Conservation (phyloP, 2,888 invertebrate genomes). For the Amphipyra tragopoginis region DNA sequence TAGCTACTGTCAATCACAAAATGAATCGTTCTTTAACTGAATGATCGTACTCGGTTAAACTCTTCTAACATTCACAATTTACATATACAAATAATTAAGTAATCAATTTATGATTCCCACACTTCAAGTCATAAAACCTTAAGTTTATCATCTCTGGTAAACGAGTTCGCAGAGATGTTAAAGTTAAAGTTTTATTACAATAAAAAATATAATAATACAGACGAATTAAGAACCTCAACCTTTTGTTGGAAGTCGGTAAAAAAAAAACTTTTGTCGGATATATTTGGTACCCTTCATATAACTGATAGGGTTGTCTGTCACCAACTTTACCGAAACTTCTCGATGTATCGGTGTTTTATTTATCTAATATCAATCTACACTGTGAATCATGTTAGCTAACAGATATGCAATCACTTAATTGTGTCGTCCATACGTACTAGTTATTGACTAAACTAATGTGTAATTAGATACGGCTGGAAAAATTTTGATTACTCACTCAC, state of each 20-base stretch:
- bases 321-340: slow-evolving; percentile 1
- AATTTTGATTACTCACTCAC: not conserved
- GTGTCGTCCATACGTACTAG: slow-evolving; percentile 20
- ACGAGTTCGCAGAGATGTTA: too few relatives aligned
- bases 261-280: too few relatives aligned
- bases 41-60: not conserved
- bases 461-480: slow-evolving; percentile 22
- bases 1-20: too few relatives aligned
- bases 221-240: too few relatives aligned
- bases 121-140: not conserved
- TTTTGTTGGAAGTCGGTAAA: too few relatives aligned
- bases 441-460: slow-evolving; percentile 32
- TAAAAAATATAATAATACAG: too few relatives aligned
- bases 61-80: too few relatives aligned
- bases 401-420: slow-evolving; percentile 42
- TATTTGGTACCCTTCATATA: not conserved
- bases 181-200: too few relatives aligned
- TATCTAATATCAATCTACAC: slow-evolving; percentile 24
- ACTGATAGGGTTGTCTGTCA: not conserved
- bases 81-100: not conserved
- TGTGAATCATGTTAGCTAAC: slow-evolving; percentile 31
- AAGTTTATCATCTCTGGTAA: too few relatives aligned
- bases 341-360: slow-evolving; percentile 2
- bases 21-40: too few relatives aligned
- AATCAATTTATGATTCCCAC: slow-evolving; percentile 6